These are phyloP conservation scores for Ariolimax columbianus DNA, from an alignment of 2,888 invertebrate species.

Conservation along the genomic window DNA sequence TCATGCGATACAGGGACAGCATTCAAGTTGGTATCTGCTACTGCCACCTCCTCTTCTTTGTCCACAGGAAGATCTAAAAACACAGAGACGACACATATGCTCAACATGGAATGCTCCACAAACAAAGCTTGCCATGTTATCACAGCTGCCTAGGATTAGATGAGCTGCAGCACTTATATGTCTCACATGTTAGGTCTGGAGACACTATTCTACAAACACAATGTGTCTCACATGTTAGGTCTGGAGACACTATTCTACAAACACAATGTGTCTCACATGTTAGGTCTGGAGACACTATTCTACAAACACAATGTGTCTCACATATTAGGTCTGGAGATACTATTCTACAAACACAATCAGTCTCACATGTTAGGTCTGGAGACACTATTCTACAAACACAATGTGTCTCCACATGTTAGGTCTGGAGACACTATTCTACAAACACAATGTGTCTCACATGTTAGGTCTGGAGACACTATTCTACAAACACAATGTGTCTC, in stretches of 20 bases:
- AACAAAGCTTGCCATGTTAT: not conserved
- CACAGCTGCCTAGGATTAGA: not conserved
- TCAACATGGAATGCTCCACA: not conserved
- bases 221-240: no score
- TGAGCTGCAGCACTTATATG: not conserved
- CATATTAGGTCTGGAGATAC: not conserved
- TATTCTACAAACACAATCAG: not conserved
- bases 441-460: no score
- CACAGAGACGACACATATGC: not conserved
- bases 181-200: not conserved
- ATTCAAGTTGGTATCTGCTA: not conserved
- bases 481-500: no score
- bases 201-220: not conserved
- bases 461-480: no score
- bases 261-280: no score
- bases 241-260: no score
- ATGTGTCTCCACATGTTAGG: no score
- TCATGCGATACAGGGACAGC: not conserved
- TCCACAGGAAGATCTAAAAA: constrained; percentile 14
- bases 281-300: no score
- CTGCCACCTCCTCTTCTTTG: not conserved
- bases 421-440: no score
- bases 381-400: not conserved
- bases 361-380: not conserved
- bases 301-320: no score